Evolutionary conservation across 1,140 invertebrate genomes (phyloP).

Genomic region (Paraescarpia echinospica): DNA sequence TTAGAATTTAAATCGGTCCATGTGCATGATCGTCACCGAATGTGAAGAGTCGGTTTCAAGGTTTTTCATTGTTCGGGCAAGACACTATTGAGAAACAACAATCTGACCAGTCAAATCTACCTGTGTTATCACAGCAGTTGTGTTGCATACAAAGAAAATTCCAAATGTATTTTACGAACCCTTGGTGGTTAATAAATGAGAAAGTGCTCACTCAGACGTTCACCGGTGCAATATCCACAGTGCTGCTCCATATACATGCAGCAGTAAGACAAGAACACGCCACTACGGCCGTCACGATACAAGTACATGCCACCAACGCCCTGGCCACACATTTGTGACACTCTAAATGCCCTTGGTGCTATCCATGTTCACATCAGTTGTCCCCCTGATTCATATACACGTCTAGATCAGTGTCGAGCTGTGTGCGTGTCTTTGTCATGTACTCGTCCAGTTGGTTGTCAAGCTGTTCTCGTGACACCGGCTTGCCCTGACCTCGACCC

Average conservation of each 20-base stretch:
- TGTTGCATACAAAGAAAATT: not conserved
- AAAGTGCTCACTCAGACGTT: not conserved
- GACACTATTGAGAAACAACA: not conserved
- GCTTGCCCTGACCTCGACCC: not conserved
- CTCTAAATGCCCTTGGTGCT: not conserved
- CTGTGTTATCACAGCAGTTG: not conserved
- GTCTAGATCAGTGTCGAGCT: not conserved
- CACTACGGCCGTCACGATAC: not conserved
- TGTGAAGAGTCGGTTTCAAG: not conserved
- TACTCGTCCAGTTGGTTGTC: slow-evolving; percentile 18
- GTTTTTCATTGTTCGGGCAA: not conserved
- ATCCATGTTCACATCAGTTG: not conserved
- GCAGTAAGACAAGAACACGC: not conserved
- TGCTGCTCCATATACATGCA: not conserved
- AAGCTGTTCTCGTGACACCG: slow-evolving; percentile 8
- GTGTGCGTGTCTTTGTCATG: slow-evolving; percentile 8
- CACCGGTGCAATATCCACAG: not conserved
- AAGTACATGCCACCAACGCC: not conserved
- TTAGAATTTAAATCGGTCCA: not conserved
- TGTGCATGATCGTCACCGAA: not conserved
- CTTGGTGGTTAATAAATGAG: not conserved
- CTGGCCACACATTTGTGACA: not conserved
- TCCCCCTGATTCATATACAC: slow-evolving; percentile 10
- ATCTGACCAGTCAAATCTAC: not conserved
- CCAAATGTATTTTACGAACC: not conserved